Conservation (phyloP, 2,113 vertebrate genomes). For the Callospermophilus lateralis region DNA sequence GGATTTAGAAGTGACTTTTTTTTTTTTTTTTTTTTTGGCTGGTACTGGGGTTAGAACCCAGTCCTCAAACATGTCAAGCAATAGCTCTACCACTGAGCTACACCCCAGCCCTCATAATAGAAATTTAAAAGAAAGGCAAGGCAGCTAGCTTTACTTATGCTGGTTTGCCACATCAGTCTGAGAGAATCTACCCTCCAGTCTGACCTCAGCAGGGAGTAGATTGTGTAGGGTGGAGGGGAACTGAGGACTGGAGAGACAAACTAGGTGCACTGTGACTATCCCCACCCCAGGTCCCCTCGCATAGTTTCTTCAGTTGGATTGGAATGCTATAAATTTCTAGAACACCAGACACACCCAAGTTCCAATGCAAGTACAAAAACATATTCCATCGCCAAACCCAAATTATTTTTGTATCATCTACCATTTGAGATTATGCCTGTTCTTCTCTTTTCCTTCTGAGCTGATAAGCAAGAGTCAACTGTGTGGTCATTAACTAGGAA, state of each 20-base stretch:
- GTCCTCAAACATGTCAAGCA: too few relatives aligned
- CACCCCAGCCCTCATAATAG: neutral
- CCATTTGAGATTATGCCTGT: constrained; percentile 45
- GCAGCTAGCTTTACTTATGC: neutral
- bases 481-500: constrained; percentile 60
- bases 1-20: neutral
- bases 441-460: constrained; percentile 27
- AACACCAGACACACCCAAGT: constrained; percentile 73
- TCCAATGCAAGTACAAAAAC: constrained; percentile 78
- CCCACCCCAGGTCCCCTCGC: constrained; percentile 55
- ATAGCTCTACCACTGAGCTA: too few relatives aligned
- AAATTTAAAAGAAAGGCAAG: neutral
- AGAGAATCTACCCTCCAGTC: neutral
- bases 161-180: neutral
- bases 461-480: constrained; percentile 65
- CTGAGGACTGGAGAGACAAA: neutral
- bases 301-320: constrained; percentile 53
- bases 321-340: constrained; percentile 78
- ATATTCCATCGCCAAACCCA: constrained; percentile 72
- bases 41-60: too few relatives aligned
- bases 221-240: neutral
- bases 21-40: too few relatives aligned
- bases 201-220: neutral
- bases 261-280: neutral
- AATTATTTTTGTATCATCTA: constrained; percentile 78